Percentiles rank a stretch among this genome's conserved stretches.
Conservation (phyloP, 37 sponge, comb jelly and placozoan genomes). For the Ianthella basta region DNA sequence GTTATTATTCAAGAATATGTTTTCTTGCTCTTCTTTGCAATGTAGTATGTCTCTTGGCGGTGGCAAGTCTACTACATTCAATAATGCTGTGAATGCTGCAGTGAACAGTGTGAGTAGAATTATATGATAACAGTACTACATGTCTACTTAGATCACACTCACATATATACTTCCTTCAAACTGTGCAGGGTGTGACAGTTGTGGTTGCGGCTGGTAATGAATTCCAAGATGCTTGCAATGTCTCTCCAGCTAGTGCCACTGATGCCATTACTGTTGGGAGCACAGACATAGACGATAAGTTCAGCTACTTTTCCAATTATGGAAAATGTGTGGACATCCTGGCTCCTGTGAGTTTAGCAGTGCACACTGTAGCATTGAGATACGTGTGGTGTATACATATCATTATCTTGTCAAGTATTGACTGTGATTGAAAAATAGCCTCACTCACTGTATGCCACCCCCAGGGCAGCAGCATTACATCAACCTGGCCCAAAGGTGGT, state of each 20-base stretch:
- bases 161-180: not conserved
- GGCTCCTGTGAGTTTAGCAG: constrained; percentile 66
- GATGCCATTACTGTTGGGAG: constrained; percentile 45
- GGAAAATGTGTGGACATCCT: constrained; percentile 75
- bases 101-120: constrained; percentile 51
- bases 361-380: too few species aligned
- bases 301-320: constrained; percentile 70
- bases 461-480: constrained; percentile 54
- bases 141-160: not conserved
- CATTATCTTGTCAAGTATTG: too few species aligned
- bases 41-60: constrained; percentile 90
- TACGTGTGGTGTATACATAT: too few species aligned
- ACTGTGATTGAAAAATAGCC: too few species aligned
- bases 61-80: constrained; percentile 36
- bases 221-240: constrained; percentile 52
- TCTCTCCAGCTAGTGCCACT: constrained; percentile 62
- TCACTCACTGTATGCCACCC: not conserved
- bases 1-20: not conserved
- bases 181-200: constrained; percentile 58
- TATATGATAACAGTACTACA: not conserved
- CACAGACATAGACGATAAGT: constrained; percentile 53
- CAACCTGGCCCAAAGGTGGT: constrained; percentile 39
- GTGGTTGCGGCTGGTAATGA: constrained; percentile 74
- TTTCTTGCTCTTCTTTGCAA: not conserved
- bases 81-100: constrained; percentile 66